A percentile compares a stretch with the other conserved stretches of the same genome.
Evolutionary conservation across 2,797 vertebrate genomes (phyloP).

Genomic region (Lepilemur septentrionalis): DNA sequence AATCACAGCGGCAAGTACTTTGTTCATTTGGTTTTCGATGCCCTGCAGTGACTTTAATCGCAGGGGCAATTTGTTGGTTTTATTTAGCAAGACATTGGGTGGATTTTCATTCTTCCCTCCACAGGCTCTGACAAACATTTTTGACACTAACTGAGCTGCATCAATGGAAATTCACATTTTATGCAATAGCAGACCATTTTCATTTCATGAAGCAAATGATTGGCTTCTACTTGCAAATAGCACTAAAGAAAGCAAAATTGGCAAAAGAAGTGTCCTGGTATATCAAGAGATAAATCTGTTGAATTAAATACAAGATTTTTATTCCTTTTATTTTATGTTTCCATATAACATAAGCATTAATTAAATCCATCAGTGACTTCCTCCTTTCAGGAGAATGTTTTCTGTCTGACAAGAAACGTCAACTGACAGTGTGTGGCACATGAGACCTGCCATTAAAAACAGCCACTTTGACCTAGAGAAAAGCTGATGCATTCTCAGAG

Average conservation of each 20-base stretch:
- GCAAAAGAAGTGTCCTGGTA: constrained; percentile 67
- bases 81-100: constrained; percentile 67
- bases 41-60: constrained; percentile 66
- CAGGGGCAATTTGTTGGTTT: constrained; percentile 68
- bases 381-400: constrained; percentile 63
- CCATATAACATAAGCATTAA: constrained; percentile 67
- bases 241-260: constrained; percentile 75
- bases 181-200: constrained; percentile 80
- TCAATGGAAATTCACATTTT: constrained; percentile 81
- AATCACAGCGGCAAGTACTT: constrained; percentile 36
- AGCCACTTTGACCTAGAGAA: not conserved
- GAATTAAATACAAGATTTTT: constrained; percentile 74
- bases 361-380: constrained; percentile 75
- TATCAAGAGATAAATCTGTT: constrained; percentile 77
- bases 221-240: constrained; percentile 72
- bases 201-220: constrained; percentile 82
- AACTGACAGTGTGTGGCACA: not conserved
- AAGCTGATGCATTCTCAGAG: not conserved
- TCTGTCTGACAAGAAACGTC: constrained; percentile 70
- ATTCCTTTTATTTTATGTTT: constrained; percentile 78
- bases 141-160: constrained; percentile 72
- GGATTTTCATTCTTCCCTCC: constrained; percentile 63
- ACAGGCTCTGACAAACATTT: constrained; percentile 76
- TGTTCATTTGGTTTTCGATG: constrained; percentile 70
- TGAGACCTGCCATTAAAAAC: constrained; percentile 64